Evolutionary conservation across 2,113 vertebrate genomes (phyloP), one percentile per base, ranked within the genome.

Genomic region (Strix uralensis): DNA sequence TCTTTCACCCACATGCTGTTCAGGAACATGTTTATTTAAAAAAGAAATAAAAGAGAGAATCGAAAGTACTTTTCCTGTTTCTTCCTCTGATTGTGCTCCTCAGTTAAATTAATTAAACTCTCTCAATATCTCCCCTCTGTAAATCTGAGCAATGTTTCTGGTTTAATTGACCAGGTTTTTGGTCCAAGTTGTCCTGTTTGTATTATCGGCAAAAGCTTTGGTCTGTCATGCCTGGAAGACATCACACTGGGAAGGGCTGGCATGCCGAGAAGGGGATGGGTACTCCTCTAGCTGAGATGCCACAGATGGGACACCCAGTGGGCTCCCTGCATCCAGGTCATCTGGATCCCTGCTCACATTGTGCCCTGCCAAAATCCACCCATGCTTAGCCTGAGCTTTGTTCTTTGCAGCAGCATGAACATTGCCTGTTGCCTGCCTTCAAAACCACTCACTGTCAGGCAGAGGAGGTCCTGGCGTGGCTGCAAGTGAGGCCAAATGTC

Each of bases 221-320:
- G 55, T 47, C 49, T 87, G 52, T 94, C 34, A 14, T 61, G 89
- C 77, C 86, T 95, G 81, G 87, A 88, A 96, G 57, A 89, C 17
- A 36, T 81, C 77, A 79, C n/a, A 9, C 46, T 70, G 91, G 40
- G 63, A 92, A 66, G 0, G 8, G 32, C 65, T 15, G 8, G 36
- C 73, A 1, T 62, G 73, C 49, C 0, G 17, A 69, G 58, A 67
- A 79, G 19, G 57, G 57, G 66, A 55, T 67, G 66, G 47, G 91
- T 63, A 61, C 49, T 82, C 65, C 69, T 49, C 30, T 40, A 36
- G 34, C 36, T 3, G 6, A 62, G 55, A 47, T 2, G 1, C 32
- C 0, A 0, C 58, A 74, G 80, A 71, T 26, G 7, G 42, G 83
- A 70, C 32, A 62, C 15, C 15, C 0, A 0, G 3, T 2, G 1